phyloP scores from a whole-genome alignment of 2,797 vertebrate genomes.

The Darevskia mixta region DNA sequence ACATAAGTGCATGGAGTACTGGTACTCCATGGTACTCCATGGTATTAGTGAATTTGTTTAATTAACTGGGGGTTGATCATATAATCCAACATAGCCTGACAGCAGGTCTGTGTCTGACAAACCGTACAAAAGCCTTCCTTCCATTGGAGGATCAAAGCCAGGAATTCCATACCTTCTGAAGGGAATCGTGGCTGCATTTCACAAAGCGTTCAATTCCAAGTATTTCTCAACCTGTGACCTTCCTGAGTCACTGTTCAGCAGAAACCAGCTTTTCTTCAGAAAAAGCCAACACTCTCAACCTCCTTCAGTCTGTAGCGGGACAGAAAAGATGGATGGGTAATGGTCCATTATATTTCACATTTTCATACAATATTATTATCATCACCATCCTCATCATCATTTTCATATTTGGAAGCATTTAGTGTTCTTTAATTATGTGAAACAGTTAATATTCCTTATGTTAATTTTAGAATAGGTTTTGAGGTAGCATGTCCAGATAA shows the following conservation, averaged over 20 bases:
- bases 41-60: conserved; percentile 3
- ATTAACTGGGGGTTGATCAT: not conserved
- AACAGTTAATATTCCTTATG: not conserved
- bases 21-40: no score
- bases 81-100: not conserved
- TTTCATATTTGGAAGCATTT: not conserved
- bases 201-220: not conserved
- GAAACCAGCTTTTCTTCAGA: not conserved
- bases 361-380: not conserved
- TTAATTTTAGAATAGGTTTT: not conserved
- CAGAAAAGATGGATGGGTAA: not conserved
- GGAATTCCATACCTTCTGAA: not conserved
- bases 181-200: not conserved
- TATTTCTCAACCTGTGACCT: not conserved
- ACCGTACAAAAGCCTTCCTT: not conserved
- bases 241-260: not conserved
- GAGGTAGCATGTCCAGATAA: not conserved
- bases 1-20: not conserved
- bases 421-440: not conserved
- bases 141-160: not conserved
- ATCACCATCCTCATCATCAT: not conserved
- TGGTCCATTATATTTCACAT: not conserved
- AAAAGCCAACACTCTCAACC: not conserved
- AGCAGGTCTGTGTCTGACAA: no score
- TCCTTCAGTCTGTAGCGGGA: not conserved